Evolutionary conservation across 2,888 invertebrate species (phyloP).

Genomic region (Drosophila austrosaltans): DNA sequence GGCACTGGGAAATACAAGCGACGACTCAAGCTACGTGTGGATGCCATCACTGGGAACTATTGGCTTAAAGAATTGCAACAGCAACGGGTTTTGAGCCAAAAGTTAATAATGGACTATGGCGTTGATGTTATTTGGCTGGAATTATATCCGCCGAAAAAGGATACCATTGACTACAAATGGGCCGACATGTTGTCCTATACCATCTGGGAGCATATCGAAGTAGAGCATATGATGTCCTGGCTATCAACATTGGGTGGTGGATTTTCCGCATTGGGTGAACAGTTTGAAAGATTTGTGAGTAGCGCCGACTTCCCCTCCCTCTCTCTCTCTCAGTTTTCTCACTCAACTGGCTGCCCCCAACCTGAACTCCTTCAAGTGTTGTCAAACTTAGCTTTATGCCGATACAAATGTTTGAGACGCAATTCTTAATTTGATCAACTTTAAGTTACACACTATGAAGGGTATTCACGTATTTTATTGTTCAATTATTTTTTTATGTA

Average conservation of each 20-base stretch:
- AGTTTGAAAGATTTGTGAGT: slow-evolving; percentile 89
- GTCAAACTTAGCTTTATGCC: too few species aligned
- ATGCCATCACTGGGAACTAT: slow-evolving; percentile 74
- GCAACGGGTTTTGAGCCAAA: slow-evolving; percentile 58
- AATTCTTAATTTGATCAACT: too few species aligned
- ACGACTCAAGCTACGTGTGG: slow-evolving; percentile 58
- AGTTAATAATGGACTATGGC: slow-evolving; percentile 48
- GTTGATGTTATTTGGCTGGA: slow-evolving; percentile 82
- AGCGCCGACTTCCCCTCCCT: not conserved
- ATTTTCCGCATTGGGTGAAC: slow-evolving; percentile 97
- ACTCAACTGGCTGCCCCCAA: too few species aligned
- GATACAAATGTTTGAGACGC: too few species aligned
- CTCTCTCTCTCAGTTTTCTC: not conserved
- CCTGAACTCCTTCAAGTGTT: too few species aligned
- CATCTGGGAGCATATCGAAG: slow-evolving; percentile 88
- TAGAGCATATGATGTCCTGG: slow-evolving; percentile 95
- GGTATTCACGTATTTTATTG: not conserved
- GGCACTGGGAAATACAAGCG: slow-evolving; percentile 18
- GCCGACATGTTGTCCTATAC: slow-evolving; percentile 84
- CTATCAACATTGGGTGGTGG: slow-evolving; percentile 98
- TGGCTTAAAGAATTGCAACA: slow-evolving; percentile 72
- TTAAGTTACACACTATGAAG: too few species aligned
- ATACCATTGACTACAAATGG: slow-evolving; percentile 89
- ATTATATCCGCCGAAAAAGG: slow-evolving; percentile 85
- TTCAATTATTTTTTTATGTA: not conserved